Base-by-base conservation (phyloP, 2,113 vertebrate species). In the Antigone vipio region DNA sequence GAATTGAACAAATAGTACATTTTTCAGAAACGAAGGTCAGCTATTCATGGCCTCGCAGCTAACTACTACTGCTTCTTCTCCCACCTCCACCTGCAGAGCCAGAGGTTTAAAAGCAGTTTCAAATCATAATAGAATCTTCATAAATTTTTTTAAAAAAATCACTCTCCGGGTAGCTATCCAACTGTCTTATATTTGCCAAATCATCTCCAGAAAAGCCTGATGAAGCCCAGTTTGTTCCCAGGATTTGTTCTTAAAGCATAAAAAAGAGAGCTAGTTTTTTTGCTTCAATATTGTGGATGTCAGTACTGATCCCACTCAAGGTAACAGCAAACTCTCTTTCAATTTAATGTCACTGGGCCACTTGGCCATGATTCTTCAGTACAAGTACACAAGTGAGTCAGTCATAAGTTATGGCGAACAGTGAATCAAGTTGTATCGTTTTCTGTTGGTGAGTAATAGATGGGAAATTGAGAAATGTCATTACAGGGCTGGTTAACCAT, bases 391-490 rank as follows among this genome's bases (percentile, higher is more conserved):
- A 38, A 89, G 17, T 24, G 40, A 91, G 35, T 40, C 26, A 89
- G 81, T 77, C 64, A 50, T 89, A 68, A 88, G 69, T 64, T 68
- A 77, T 23, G 20, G 44, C 6, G 50, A 95, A 40, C 55, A 87
- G 78, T 60, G 32, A 96, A 92, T 92, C 89, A 44, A 52, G 60
- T 62, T 20, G 47, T 87, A 75, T 89, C 38, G 2, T 93, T 97
- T 97, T 95, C 95, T 89, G 74, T 27, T 22, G 30, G 95, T 90
- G 95, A 97, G 94, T 95, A 95, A 96, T 81, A 69, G 90, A 89
- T 6, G 7, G 96, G 97, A 97, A 98, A 97, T 68, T 42, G 69
- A 83, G 92, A 89, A 96, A 96, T 97, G 96, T 97, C 97, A 88
- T 97, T 86, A 23, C 15, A 5, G 85, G 90, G 94, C 85, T 47